Evolutionary conservation across 2,888 invertebrate genomes (phyloP), one percentile per base, ranked within the genome.

Genomic region (Thymelicus sylvestris): DNA sequence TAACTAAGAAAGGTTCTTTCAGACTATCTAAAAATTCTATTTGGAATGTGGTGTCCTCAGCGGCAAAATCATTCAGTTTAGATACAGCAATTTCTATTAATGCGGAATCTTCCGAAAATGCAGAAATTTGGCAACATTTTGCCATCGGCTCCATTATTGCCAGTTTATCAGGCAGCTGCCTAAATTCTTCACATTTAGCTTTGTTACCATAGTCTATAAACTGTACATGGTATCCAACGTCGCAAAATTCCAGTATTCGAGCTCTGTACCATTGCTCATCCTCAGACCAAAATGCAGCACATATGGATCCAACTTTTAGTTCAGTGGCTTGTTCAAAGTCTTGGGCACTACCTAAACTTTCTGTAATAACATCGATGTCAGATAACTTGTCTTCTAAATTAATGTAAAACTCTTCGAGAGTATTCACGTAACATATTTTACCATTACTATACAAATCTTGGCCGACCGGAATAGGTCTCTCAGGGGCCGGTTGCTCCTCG

Each of bases 131-230:
- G 77, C 96, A 96, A 80, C 96, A 95, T 76, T 95, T 95, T 0
- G 96, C 96, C 65, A 96, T 84, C 0, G 95, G 94, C 62, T 95
- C 94, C 59, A 95, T 92, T 13, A 86, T 79, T 0, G 93, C 87
- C 0, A 96, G 81, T 66, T 95, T 95, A 74, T 95, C 94, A 0
- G 96, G 96, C 44, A 96, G 89, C 67, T 91, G 91, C 68, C 94
- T 93, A 68, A 96, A 92, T 74, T 95, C 95, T 66, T 92, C 93
- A 70, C 95, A 95, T 62, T 94, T 91, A 7, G 96, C 95, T 61
- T 95, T 95, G 80, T 96, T 96, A 1, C 96, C 96, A 78, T 95
- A 96, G 85, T 96, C 96, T 24, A 96, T 94, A 77, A 96, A 96
- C 70, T 95, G 88, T 0, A 96, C 95, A 79, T 95, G 95, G 66